Base-by-base conservation (phyloP, 2,888 invertebrate genomes). In the Sinohyriopsis cumingii region DNA sequence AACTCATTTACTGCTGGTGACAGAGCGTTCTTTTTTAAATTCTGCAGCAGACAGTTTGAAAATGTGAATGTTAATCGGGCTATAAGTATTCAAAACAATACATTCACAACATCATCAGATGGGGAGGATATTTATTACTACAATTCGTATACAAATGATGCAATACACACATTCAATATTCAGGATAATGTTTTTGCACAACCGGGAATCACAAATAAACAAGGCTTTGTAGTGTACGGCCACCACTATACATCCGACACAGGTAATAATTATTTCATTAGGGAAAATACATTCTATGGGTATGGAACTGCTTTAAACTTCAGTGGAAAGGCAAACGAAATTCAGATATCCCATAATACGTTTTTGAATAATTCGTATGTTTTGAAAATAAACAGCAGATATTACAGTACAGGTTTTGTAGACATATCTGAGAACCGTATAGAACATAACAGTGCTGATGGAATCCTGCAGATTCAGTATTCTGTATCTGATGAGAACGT, bases 61-160 rank as follows among this genome's bases (percentile, higher is more conserved):
- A 54, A 15, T 45, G 45, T 45, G 45, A 45, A 45, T 45, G 45
- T 45, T 45, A 45, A 15, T 45, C 12, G 15, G 45, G 45, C 9
- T 6, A 22, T 71, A 45, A 67, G 22, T 45, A 60, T 71, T n/a
- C 53, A 24, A n/a, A 59, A 63, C 28, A 71, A 71, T 25, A 63
- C 22, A 28, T 71, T 71, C 55, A 33, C 67, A 19, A 57, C 59
- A 22, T 54, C 59, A 20, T n/a, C 12, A 0, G 7, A 15, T 25
- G 60, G 63, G 15, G 55, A 55, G 1, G 63, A 63, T 25, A 63
- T 71, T 55, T 59, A 59, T 22, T 18, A 59, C 18, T 54, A 64
- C 20, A 63, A 45, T 5, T 19, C 59, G 53, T 57, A 62, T n/a
- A 20, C 56, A 28, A 19, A 33, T 19, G 56, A 60, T n/a, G 22